These are phyloP conservation scores for Brienomyrus longianalis DNA, from an alignment of 2,113 vertebrate species.

Conservation along the genomic window DNA sequence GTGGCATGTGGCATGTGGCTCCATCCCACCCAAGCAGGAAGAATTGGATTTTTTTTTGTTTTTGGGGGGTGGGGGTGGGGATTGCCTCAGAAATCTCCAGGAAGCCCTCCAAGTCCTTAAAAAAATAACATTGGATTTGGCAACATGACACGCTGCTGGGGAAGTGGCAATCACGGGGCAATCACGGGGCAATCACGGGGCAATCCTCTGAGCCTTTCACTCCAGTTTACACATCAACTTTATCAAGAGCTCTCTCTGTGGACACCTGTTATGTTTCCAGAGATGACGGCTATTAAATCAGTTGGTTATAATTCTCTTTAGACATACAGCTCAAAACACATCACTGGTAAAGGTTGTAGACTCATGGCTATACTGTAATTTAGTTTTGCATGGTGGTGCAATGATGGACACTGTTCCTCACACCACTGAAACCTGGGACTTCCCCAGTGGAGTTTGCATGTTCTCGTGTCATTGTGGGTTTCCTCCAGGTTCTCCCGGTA, in stretches of 20 bases:
- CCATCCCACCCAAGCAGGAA: slow-evolving; percentile 32
- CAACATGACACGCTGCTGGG: background rate
- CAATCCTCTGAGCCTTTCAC: background rate
- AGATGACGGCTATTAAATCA: background rate
- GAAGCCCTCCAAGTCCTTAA: slow-evolving; percentile 23
- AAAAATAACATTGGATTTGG: slow-evolving; percentile 4
- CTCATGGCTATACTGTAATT: background rate
- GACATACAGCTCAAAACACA: background rate
- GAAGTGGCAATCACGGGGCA: background rate
- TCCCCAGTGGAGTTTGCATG: background rate
- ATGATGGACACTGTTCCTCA: background rate
- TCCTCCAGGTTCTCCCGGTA: background rate
- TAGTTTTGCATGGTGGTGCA: background rate
- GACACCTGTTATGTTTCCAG: slow-evolving; percentile 1
- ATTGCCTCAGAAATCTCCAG: slow-evolving; percentile 23
- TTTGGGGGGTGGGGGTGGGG: slow-evolving; percentile 22
- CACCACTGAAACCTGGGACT: background rate
- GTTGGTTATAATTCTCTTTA: background rate
- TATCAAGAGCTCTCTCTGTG: background rate
- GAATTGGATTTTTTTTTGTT: slow-evolving; percentile 5
- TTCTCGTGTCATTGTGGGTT: background rate
- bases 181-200: background rate
- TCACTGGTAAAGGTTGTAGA: background rate
- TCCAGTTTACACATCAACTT: background rate
- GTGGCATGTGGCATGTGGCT: slow-evolving; percentile 37